Evolutionary conservation across 2,113 vertebrate genomes (phyloP).

Genomic region (Shinisaurus crocodilurus): DNA sequence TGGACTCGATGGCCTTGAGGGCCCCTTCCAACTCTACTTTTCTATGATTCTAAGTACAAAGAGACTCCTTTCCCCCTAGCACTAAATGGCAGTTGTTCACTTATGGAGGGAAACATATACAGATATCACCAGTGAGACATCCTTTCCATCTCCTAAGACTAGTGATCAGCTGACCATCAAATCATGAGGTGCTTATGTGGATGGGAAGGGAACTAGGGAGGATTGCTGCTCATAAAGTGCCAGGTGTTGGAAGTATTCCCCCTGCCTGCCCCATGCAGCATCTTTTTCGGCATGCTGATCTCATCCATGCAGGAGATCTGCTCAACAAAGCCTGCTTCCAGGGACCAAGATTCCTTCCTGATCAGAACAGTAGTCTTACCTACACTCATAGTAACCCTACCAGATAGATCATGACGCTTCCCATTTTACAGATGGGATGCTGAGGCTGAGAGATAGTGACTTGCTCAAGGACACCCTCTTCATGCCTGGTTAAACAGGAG

Average conservation of each 20-base stretch:
- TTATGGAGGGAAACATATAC: background rate
- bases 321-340: background rate
- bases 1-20: too few species aligned
- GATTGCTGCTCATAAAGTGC: background rate
- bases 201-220: background rate
- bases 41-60: too few species aligned
- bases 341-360: too few species aligned
- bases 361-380: background rate
- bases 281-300: background rate
- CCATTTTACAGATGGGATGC: background rate
- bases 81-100: conserved; percentile 4
- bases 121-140: background rate
- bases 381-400: background rate
- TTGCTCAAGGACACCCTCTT: background rate
- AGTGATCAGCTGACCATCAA: background rate
- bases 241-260: background rate
- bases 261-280: background rate
- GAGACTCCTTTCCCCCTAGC: background rate
- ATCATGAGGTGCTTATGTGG: background rate
- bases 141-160: background rate
- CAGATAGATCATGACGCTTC: background rate
- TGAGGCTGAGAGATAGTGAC: background rate
- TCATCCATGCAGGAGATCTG: background rate
- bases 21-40: too few species aligned
- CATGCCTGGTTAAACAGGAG: background rate